Percentiles rank a stretch among this genome's conserved stretches.
Evolutionary conservation across 2,797 vertebrate species (phyloP).

Genomic region (Champsocephalus gunnari): DNA sequence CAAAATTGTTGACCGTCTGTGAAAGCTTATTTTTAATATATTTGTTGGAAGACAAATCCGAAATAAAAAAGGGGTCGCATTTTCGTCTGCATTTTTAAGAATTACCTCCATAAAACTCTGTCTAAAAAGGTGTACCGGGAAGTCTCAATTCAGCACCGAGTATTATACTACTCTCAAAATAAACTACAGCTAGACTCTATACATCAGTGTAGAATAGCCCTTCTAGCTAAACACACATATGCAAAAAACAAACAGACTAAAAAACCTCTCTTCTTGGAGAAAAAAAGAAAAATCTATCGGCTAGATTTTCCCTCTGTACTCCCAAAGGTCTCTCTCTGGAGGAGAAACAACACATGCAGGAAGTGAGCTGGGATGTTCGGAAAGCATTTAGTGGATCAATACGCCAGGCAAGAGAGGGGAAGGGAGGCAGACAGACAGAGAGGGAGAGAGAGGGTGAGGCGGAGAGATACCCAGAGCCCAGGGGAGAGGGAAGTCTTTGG

Average conservation of each 20-base stretch:
- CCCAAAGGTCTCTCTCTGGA: constrained; percentile 72
- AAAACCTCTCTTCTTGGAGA: constrained; percentile 5
- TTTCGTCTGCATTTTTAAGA: not conserved
- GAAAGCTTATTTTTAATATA: not conserved
- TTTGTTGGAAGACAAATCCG: not conserved
- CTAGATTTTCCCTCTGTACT: constrained; percentile 75
- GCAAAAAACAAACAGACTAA: constrained; percentile 22
- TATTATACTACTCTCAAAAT: constrained; percentile 11
- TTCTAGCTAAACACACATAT: constrained; percentile 31
- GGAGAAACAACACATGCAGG: constrained; percentile 83
- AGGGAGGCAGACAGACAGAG: constrained; percentile 59
- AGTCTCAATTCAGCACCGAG: not conserved
- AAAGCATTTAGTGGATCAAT: constrained; percentile 83
- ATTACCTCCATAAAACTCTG: not conserved
- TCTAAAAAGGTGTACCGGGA: not conserved
- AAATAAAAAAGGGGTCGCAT: not conserved
- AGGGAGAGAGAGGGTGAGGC: constrained; percentile 36
- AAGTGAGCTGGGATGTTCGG: constrained; percentile 76
- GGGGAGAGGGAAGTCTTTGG: constrained; percentile 69
- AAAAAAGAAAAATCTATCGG: constrained; percentile 65
- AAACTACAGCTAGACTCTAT: not conserved
- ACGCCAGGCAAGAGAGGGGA: constrained; percentile 69
- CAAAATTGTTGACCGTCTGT: not conserved
- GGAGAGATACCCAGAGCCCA: constrained; percentile 71
- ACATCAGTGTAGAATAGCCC: constrained; percentile 5